Evolutionary conservation across 2,888 invertebrate genomes (phyloP).

Genomic region (Luperina nickerlii): DNA sequence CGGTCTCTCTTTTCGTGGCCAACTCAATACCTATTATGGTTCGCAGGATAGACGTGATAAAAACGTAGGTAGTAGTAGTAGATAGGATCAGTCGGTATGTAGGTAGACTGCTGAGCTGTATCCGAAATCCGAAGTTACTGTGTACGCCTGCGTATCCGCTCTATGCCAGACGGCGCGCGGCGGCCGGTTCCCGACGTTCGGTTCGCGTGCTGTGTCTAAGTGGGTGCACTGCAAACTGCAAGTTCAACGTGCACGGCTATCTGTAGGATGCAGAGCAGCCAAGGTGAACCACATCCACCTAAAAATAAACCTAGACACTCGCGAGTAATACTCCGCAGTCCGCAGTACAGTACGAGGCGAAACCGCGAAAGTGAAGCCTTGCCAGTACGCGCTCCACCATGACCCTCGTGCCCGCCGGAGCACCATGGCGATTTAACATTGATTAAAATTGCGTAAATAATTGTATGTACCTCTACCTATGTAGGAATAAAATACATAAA

Average conservation of each 20-base stretch:
- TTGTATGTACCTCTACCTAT: not conserved
- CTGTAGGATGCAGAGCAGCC: slow-evolving; percentile 74
- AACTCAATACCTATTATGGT: not conserved
- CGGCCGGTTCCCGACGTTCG: slow-evolving; percentile 27
- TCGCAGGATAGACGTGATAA: too few relatives aligned
- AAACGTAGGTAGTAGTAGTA: not conserved
- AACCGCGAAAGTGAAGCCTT: slow-evolving; percentile 36
- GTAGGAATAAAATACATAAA: not conserved
- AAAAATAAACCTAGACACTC: slow-evolving; percentile 75
- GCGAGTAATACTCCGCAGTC: slow-evolving; percentile 47
- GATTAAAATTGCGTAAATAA: not conserved
- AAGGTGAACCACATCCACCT: slow-evolving; percentile 82
- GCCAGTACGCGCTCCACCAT: not conserved
- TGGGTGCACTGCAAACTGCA: slow-evolving; percentile 52
- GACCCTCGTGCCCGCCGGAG: not conserved
- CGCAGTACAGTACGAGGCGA: slow-evolving; percentile 20
- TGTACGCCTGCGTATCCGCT: not conserved
- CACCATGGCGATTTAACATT: not conserved
- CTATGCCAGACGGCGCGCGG: not conserved
- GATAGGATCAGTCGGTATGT: not conserved
- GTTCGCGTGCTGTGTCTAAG: slow-evolving; percentile 12
- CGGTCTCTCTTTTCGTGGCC: too few relatives aligned
- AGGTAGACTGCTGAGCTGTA: not conserved
- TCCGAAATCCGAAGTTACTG: not conserved
- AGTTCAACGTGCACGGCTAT: slow-evolving; percentile 68